These are phyloP conservation scores for Distichodus sexfasciatus DNA, from an alignment of 2,797 vertebrate genomes.

Conservation along the genomic window DNA sequence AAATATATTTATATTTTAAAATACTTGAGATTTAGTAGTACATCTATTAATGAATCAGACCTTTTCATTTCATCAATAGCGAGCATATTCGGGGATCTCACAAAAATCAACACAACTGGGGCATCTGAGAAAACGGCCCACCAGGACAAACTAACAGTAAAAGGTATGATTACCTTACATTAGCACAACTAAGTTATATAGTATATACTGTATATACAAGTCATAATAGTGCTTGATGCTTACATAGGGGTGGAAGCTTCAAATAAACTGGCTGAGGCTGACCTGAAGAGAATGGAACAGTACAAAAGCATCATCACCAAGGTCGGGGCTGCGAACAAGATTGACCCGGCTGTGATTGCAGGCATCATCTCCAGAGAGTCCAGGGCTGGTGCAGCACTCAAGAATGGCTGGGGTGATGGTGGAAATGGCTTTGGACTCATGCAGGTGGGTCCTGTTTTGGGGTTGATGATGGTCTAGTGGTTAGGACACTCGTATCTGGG, in stretches of 20 bases:
- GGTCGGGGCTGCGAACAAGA: conserved; percentile 40
- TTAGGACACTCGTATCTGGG: no score
- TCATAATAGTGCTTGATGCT: neutral
- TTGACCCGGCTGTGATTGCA: conserved; percentile 56
- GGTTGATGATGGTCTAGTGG: no score
- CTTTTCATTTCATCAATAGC: conserved; percentile 18
- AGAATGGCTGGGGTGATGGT: conserved; percentile 53
- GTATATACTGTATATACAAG: neutral
- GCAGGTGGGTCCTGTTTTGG: conserved; percentile 56
- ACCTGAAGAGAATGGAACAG: conserved; percentile 44
- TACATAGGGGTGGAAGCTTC: conserved; percentile 56
- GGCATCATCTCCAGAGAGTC: conserved; percentile 62
- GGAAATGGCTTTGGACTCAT: conserved; percentile 61
- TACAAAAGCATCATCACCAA: conserved; percentile 49
- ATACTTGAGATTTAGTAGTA: no score
- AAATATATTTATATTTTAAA: no score
- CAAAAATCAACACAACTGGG: conserved; percentile 50
- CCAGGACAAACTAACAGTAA: conserved; percentile 40
- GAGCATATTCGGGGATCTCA: conserved; percentile 48
- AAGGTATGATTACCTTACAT: conserved; percentile 8
- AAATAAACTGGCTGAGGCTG: conserved; percentile 47
- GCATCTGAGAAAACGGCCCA: conserved; percentile 50
- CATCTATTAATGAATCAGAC: no score
- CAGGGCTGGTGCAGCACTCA: conserved; percentile 44
- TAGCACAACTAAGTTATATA: neutral